phyloP scores from a whole-genome alignment of 2,797 vertebrate species.

The Netta rufina region DNA sequence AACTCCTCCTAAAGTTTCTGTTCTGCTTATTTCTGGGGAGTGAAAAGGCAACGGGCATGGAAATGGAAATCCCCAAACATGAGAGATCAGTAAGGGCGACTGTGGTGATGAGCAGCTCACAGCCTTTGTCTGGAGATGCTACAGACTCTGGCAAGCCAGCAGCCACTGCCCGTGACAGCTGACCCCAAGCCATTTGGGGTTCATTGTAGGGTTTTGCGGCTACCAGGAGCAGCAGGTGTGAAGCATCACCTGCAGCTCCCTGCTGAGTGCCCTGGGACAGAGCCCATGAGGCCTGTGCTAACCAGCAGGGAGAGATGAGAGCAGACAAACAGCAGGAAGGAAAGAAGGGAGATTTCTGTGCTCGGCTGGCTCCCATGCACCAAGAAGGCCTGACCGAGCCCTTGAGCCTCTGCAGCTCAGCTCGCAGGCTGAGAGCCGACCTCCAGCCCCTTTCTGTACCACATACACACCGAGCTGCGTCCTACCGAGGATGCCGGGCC shows the following conservation, averaged over 20 bases:
- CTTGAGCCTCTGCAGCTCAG: background rate
- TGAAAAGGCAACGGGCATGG: background rate
- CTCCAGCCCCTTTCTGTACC: background rate
- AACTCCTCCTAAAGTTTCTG: background rate
- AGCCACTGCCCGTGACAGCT: background rate
- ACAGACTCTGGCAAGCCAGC: background rate
- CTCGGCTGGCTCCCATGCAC: background rate
- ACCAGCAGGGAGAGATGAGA: background rate
- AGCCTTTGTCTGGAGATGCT: too few species aligned
- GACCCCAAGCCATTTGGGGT: background rate
- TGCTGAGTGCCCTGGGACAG: background rate
- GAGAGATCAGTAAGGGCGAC: background rate
- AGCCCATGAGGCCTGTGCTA: background rate
- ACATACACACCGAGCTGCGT: background rate
- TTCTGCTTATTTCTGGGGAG: background rate
- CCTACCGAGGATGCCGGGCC: background rate
- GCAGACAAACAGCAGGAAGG: background rate
- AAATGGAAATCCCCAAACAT: background rate
- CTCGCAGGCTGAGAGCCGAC: background rate
- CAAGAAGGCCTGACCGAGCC: background rate
- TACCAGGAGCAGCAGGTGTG: background rate
- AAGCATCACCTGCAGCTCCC: background rate
- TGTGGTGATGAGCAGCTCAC: background rate
- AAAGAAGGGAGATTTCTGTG: background rate
- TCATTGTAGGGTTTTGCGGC: background rate